Conservation (phyloP, 2,113 vertebrate species). For the Otocyon megalotis region DNA sequence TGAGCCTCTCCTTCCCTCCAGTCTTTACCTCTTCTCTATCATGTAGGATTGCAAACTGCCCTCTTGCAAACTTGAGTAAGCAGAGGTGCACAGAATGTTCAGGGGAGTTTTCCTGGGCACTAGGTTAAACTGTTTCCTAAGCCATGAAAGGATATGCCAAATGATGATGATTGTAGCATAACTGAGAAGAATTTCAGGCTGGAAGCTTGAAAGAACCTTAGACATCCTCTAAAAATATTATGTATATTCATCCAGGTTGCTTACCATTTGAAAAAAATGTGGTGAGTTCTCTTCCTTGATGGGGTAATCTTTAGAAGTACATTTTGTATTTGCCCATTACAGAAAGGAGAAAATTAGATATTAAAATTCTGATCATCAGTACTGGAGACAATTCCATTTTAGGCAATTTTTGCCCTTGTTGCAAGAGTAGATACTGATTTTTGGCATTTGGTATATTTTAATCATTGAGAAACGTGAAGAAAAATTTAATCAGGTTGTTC, state of each 20-base stretch:
- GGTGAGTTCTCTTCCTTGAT: background rate
- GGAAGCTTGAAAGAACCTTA: background rate
- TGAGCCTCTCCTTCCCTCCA: background rate
- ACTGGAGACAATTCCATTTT: background rate
- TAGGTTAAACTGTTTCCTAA: background rate
- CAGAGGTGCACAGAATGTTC: background rate
- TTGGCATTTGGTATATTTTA: conserved; percentile 1
- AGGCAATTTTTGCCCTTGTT: background rate
- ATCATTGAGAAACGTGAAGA: background rate
- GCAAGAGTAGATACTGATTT: background rate
- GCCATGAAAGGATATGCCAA: background rate
- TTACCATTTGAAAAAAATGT: conserved; percentile 5
- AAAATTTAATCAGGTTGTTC: background rate
- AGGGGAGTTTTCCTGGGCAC: background rate
- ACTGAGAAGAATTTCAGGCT: background rate
- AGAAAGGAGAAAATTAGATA: background rate
- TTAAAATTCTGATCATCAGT: conserved; percentile 31
- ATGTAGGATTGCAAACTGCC: background rate
- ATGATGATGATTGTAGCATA: background rate
- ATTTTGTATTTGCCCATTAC: background rate
- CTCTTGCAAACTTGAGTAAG: background rate
- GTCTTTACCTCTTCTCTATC: background rate
- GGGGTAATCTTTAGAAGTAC: background rate
- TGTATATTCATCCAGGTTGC: background rate
- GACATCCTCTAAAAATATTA: background rate